A percentile compares a stretch with the other conserved stretches of the same genome.
Conservation (phyloP, 2,888 invertebrate species). For the Drosophila siamana region DNA sequence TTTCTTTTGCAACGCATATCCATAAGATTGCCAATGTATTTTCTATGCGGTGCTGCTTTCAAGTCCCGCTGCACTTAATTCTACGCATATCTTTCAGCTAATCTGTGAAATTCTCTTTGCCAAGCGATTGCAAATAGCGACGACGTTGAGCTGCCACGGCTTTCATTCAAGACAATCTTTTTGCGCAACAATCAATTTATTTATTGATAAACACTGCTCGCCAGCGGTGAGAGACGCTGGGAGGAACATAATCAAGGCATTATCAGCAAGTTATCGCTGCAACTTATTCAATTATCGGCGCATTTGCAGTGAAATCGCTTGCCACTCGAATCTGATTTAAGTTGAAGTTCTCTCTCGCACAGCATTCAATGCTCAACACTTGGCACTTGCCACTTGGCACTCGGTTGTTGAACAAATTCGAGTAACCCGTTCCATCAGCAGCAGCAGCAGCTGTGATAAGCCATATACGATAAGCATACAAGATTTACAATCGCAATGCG, state of each 20-base stretch:
- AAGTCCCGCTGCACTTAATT: neutral
- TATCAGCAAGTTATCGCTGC: conserved; percentile 27
- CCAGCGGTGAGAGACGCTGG: neutral
- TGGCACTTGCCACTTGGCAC: conserved; percentile 5
- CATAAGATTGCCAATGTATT: neutral
- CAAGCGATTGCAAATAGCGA: neutral
- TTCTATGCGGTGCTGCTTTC: neutral
- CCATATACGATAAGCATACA: conserved; percentile 62
- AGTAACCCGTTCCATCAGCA: conserved; percentile 40
- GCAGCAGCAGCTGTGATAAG: conserved; percentile 60
- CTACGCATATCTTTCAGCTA: conserved; percentile 1
- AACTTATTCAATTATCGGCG: conserved; percentile 42
- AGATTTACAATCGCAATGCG: conserved; percentile 71
- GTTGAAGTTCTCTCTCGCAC: neutral
- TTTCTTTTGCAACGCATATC: neutral
- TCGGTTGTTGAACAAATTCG: conserved; percentile 27
- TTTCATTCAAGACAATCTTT: neutral
- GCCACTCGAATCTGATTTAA: conserved; percentile 21
- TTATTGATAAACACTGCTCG: neutral
- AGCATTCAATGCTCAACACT: too few relatives aligned
- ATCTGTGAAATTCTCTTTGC: neutral
- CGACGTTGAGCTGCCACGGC: neutral
- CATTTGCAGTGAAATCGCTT: conserved; percentile 44
- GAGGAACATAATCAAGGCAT: conserved; percentile 6
- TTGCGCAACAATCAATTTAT: neutral